Evolutionary conservation across 2,113 vertebrate genomes (phyloP).

Genomic region (Gambusia holbrooki): DNA sequence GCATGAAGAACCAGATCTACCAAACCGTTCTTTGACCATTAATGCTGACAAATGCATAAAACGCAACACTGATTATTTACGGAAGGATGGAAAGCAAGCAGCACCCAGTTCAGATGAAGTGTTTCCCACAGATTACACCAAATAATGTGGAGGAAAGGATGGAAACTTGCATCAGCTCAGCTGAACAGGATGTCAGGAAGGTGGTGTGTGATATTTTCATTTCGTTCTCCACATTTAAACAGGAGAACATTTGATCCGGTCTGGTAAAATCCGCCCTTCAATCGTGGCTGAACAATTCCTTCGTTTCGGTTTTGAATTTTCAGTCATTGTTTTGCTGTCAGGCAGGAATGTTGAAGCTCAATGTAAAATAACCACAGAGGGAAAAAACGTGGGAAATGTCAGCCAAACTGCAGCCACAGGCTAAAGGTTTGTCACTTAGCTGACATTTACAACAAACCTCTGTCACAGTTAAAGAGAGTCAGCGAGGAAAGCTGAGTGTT

Average conservation of each 20-base stretch:
- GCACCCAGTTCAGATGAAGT: background rate
- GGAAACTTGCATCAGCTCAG: background rate
- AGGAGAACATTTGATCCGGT: background rate
- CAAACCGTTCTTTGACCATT: too few relatives aligned
- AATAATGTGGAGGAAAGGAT: background rate
- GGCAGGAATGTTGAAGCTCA: background rate
- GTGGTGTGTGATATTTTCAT: background rate
- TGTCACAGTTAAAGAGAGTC: background rate
- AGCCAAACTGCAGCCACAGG: background rate
- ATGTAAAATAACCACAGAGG: background rate
- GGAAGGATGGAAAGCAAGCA: background rate
- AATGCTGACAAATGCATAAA: background rate
- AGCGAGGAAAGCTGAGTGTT: background rate
- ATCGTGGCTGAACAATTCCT: background rate
- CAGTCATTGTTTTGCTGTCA: background rate
- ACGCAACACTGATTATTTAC: background rate
- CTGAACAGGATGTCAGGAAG: background rate
- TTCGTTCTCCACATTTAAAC: background rate
- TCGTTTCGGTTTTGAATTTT: background rate
- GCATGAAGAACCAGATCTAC: background rate
- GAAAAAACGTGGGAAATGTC: background rate
- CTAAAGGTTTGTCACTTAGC: background rate
- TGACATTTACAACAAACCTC: constrained; percentile 1
- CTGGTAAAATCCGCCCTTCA: background rate
- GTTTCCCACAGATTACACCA: background rate